Conservation (phyloP, 1,140 invertebrate genomes). For the Scylla paramamosain region DNA sequence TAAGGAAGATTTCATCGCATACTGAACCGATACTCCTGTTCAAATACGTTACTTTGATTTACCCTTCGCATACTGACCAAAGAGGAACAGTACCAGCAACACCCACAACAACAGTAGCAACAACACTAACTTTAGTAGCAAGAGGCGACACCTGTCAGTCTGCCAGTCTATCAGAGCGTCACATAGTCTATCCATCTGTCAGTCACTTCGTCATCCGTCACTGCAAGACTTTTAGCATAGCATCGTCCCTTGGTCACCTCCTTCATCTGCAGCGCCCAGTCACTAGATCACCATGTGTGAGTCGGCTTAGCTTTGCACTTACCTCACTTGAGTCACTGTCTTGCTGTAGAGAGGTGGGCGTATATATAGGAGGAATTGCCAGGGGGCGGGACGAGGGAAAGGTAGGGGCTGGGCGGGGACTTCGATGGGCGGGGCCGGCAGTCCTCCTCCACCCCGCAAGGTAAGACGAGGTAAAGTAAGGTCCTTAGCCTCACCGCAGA, state of each 20-base stretch:
- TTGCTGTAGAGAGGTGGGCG: not conserved
- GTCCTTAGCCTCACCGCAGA: too few relatives aligned
- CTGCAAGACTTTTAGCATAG: not conserved
- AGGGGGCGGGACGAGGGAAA: not conserved
- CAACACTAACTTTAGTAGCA: not conserved
- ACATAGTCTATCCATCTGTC: too few relatives aligned
- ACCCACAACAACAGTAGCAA: not conserved
- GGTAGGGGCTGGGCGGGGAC: not conserved
- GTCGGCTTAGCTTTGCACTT: not conserved
- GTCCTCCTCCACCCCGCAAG: too few relatives aligned
- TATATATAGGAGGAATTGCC: not conserved
- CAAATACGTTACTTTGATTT: not conserved
- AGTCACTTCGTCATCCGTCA: not conserved
- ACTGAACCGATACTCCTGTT: not conserved
- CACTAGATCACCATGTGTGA: not conserved
- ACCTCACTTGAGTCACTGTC: slow-evolving; percentile 4
- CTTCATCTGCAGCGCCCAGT: not conserved
- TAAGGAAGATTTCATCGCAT: not conserved
- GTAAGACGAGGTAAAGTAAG: too few relatives aligned
- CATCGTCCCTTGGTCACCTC: not conserved
- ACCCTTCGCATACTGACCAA: not conserved
- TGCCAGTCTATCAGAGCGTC: too few relatives aligned
- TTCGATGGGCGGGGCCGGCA: too few relatives aligned
- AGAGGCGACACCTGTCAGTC: not conserved
- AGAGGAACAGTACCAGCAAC: not conserved